Evolutionary conservation across 2,888 invertebrate species (phyloP), one percentile per base, ranked within the genome.

Genomic region (Aphrophora alni): DNA sequence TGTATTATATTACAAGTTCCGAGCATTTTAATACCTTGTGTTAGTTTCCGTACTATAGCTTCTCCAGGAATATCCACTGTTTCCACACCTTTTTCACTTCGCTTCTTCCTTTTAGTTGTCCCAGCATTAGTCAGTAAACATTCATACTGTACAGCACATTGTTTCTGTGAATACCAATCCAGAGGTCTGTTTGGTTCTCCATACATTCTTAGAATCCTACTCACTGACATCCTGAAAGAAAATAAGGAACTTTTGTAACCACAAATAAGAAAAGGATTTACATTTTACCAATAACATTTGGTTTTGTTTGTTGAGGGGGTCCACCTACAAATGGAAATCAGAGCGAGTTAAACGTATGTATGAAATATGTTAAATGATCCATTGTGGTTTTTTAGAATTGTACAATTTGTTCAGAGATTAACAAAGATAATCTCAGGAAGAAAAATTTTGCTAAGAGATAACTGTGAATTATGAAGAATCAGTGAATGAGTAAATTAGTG

Each of bases 111-210:
- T 89, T 95, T 97, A 8, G 82, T 27, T 44, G 93, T 94, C 87
- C 95, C 97, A 14, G 94, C 93, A 88, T 94, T 93, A 86, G 95
- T 96, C 24, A 97, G 88, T 8, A 97, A 88, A 25, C 92, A 92
- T 17, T 94, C 94, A 88, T 97, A 98, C 86, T 98, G 98, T 0
- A 95, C 92, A 0, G 97, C 97, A 89, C 98, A 98, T 84, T 94
- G 94, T 88, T 95, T 95, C 87, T 96, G 96, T 0, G 96, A 96
- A 87, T 97, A 97, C 97, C 95, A 97, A 87, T 95, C 97, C 0
- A 91, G 89, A 0, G 94, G 95, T 81, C 95, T 90, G 85, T 93
- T 93, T 71, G 93, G 90, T 85, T 96, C 95, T 17, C 93, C 93
- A 25, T 80, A 75, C 84, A 94, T 80, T 89, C 95, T 95, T 12